Evolutionary conservation across 2,797 vertebrate genomes (phyloP).

Genomic region (Spinibarbus caldwelli): DNA sequence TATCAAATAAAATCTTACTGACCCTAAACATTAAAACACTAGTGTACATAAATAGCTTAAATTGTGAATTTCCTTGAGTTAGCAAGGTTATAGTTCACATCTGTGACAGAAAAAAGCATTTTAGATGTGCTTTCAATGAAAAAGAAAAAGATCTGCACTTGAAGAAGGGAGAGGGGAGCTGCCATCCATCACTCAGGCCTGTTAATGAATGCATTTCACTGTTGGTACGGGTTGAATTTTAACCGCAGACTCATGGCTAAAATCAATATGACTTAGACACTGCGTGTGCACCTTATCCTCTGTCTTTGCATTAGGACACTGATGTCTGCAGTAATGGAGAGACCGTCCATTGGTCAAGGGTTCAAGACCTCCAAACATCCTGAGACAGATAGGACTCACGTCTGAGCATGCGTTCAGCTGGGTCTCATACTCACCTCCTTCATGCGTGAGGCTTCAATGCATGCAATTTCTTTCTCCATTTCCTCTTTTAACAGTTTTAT

Average conservation of each 20-base stretch:
- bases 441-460: neutral
- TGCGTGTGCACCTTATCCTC: slow-evolving; percentile 57
- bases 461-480: slow-evolving; percentile 47
- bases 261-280: slow-evolving; percentile 59
- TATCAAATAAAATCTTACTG: neutral
- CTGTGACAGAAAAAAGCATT: neutral
- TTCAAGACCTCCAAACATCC: slow-evolving; percentile 58
- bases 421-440: slow-evolving; percentile 46
- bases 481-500: slow-evolving; percentile 63
- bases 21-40: too few species aligned
- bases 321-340: slow-evolving; percentile 53
- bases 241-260: slow-evolving; percentile 53
- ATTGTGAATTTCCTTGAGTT: neutral
- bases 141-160: slow-evolving; percentile 9
- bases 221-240: slow-evolving; percentile 60
- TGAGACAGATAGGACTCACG: slow-evolving; percentile 46
- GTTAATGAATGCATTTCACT: slow-evolving; percentile 52
- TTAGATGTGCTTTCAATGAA: neutral
- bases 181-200: slow-evolving; percentile 30
- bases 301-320: slow-evolving; percentile 57
- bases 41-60: neutral
- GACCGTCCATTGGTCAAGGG: slow-evolving; percentile 56
- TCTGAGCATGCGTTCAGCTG: slow-evolving; percentile 5
- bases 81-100: neutral
- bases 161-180: neutral